Conservation (phyloP, 2,113 vertebrate species). For the Notarius quadriscutis region DNA sequence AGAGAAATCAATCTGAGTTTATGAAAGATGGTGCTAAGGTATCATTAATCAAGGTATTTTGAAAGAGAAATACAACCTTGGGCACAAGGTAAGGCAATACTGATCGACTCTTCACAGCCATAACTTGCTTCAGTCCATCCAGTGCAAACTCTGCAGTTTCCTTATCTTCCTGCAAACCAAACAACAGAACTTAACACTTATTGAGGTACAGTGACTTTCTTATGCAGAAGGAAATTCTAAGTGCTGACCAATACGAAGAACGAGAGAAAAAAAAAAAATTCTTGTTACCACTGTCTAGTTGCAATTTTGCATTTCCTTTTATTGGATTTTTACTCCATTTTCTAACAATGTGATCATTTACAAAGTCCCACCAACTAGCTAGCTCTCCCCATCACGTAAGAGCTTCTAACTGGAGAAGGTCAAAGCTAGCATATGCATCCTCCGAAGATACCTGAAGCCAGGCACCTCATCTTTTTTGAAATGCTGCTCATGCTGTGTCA, state of each 20-base stretch:
- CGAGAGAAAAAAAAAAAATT: neutral
- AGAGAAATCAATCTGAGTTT: neutral
- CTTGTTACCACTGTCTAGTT: neutral
- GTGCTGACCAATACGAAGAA: neutral
- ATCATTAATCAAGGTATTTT: neutral
- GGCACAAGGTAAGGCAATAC: conserved; percentile 96
- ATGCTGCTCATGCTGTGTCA: neutral
- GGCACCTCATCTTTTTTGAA: neutral
- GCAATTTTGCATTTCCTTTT: neutral
- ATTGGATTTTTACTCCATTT: neutral
- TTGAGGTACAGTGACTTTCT: neutral
- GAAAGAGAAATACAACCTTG: conserved; percentile 76
- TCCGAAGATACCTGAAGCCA: neutral
- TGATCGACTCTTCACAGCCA: conserved; percentile 97
- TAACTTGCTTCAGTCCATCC: conserved; percentile 97
- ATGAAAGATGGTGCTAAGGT: neutral
- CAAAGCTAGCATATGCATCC: neutral
- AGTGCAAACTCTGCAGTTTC: conserved; percentile 89
- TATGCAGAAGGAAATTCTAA: neutral
- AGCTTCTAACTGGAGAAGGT: neutral
- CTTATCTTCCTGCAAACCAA: conserved; percentile 78
- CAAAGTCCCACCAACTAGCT: neutral
- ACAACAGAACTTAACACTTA: neutral
- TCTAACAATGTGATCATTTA: neutral
- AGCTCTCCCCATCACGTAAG: neutral